Evolutionary conservation across 2,888 invertebrate genomes (phyloP).

Genomic region (Ypsolopha scabrella): DNA sequence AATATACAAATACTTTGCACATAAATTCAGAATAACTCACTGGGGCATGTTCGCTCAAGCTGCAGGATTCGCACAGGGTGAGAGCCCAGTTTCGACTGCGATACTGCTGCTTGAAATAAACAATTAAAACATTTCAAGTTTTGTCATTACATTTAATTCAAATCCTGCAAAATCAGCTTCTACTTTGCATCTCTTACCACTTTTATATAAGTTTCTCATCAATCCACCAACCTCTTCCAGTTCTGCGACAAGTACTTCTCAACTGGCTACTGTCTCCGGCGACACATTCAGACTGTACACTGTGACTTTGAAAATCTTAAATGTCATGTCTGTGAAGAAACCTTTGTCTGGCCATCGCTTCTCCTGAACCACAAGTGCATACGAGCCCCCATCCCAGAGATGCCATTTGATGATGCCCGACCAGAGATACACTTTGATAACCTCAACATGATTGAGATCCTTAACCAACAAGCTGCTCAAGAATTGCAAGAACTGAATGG

Average conservation of each 20-base stretch:
- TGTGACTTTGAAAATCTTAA: constrained; percentile 21
- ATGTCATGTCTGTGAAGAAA: constrained; percentile 45
- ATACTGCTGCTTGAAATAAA: too few relatives aligned
- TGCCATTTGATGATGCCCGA: constrained; percentile 40
- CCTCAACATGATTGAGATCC: constrained; percentile 11
- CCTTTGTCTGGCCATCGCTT: constrained; percentile 43
- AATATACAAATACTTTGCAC: too few relatives aligned
- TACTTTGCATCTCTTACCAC: too few relatives aligned
- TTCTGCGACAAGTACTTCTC: constrained; percentile 42
- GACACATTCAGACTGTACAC: constrained; percentile 38
- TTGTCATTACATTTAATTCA: too few relatives aligned
- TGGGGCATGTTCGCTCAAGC: too few relatives aligned
- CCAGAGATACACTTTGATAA: constrained; percentile 46
- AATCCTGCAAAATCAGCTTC: too few relatives aligned
- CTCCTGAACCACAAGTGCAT: constrained; percentile 41
- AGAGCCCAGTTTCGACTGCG: too few relatives aligned
- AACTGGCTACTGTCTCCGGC: constrained; percentile 30
- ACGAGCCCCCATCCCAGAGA: constrained; percentile 30
- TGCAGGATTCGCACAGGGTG: too few relatives aligned
- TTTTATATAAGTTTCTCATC: too few relatives aligned
- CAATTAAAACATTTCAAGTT: too few relatives aligned
- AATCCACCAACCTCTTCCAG: constrained; percentile 28
- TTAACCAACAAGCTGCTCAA: constrained; percentile 13
- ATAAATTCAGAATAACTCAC: too few relatives aligned
- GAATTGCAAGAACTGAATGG: constrained; percentile 31